Evolutionary conservation across 2,113 vertebrate species (phyloP).

Genomic region (Pundamilia nyererei): DNA sequence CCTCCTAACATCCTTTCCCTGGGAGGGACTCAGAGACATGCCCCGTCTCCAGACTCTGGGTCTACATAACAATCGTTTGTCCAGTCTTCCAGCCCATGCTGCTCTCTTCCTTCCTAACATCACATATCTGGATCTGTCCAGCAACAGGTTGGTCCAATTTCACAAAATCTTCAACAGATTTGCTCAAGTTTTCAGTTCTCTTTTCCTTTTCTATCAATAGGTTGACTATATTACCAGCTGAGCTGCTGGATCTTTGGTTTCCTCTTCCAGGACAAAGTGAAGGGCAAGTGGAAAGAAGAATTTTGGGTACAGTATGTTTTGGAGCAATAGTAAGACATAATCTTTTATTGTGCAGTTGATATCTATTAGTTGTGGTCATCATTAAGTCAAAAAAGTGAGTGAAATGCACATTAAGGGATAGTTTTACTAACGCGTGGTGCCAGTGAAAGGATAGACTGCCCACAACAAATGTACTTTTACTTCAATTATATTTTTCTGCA

Average conservation of each 20-base stretch:
- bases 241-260: slow-evolving; percentile 64
- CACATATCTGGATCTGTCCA: slow-evolving; percentile 87
- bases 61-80: slow-evolving; percentile 85
- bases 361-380: not conserved
- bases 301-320: slow-evolving; percentile 43
- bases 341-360: not conserved
- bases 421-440: not conserved
- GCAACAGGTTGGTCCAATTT: slow-evolving; percentile 76
- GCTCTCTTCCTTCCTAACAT: slow-evolving; percentile 78
- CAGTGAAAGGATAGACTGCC: not conserved
- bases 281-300: slow-evolving; percentile 13
- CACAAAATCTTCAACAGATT: not conserved
- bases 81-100: slow-evolving; percentile 76
- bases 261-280: slow-evolving; percentile 34
- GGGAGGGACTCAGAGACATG: slow-evolving; percentile 84
- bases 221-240: slow-evolving; percentile 46
- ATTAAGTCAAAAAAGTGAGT: not conserved
- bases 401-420: not conserved
- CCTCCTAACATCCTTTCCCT: slow-evolving; percentile 81
- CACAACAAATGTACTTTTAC: not conserved
- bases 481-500: not conserved
- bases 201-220: not conserved
- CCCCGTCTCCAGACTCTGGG: slow-evolving; percentile 81
- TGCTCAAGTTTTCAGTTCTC: not conserved
- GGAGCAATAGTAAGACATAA: not conserved